Base-by-base conservation (phyloP, 1,140 invertebrate species). In the Nebria ingens region DNA sequence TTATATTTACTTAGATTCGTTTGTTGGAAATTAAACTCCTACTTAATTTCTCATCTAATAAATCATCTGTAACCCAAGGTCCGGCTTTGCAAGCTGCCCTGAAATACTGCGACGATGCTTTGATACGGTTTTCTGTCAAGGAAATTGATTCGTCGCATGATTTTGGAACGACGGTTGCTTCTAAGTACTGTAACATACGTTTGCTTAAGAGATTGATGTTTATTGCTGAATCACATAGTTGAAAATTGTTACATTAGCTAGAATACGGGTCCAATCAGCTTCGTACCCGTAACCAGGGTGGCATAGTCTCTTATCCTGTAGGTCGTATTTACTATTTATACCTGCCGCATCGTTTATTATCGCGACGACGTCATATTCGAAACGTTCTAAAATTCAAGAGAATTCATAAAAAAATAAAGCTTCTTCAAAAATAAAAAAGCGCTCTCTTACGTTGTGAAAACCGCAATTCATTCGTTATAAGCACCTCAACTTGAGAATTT, bases 31-130 rank as follows among this genome's bases (percentile, higher is more conserved):
- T 51, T 17, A 17, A 54, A 53, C 34, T 76, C 77, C 77, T 71
- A 89, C 87, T 93, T 2, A 92, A 69, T 65, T 79, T 65, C 23
- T 66, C 66, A 64, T 92, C 86, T 15, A 82, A 72, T 9, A 64
- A 60, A 0, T 70, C 61, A 69, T 92, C 83, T 0, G 79, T 76
- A 0, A 87, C 79, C 90, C 89, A 93, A 2, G 82, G 78, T 1
- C 89, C 90, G 21, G 89, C 82, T 59, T 89, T 86, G 66, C 90
- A 93, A 2, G 86, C 83, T 9, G 76, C 70, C 15, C 78, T 76
- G 68, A 93, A 92, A 68, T 79, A 88, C 49, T 77, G 69, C 0
- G 85, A 78, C 0, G 84, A 72, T 0, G 83, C 76, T 23, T 79
- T 78, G 19, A 91, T 74, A 52, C 82, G 75, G 68, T 90, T 86